These are phyloP conservation scores for Suillia variegata DNA, from an alignment of 2,888 invertebrate genomes.

Conservation along the genomic window DNA sequence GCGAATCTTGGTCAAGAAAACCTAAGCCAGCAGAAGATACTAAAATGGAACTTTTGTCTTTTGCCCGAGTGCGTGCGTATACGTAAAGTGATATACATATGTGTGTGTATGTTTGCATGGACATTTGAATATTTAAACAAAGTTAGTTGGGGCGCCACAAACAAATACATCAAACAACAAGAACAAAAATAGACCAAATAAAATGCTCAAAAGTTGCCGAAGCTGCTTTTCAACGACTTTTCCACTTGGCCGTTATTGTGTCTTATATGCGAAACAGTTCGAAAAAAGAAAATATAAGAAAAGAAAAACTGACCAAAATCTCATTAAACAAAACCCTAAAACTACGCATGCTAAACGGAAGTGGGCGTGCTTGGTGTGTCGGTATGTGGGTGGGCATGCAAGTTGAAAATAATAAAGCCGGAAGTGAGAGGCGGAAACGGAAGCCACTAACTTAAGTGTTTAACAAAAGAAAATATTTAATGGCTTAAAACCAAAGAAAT, in stretches of 20 bases:
- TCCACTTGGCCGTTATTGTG: neutral
- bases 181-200: too few species aligned
- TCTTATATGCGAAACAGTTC: too few species aligned
- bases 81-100: neutral
- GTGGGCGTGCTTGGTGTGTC: neutral
- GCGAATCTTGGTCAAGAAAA: neutral
- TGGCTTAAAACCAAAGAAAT: conserved; percentile 23
- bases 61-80: too few species aligned
- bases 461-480: conserved; percentile 31
- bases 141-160: conserved; percentile 3
- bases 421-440: conserved; percentile 27
- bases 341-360: conserved; percentile 31
- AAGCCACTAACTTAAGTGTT: conserved; percentile 33
- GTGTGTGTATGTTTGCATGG: neutral
- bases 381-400: neutral
- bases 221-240: neutral
- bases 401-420: conserved; percentile 14
- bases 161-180: too few species aligned
- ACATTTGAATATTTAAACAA: conserved; percentile 3
- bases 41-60: too few species aligned
- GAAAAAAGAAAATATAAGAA: neutral
- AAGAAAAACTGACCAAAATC: conserved; percentile 36
- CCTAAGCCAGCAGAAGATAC: neutral
- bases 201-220: neutral
- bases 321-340: conserved; percentile 35